phyloP scores from a whole-genome alignment of 1,140 invertebrate species.

The Nasonia longicornis region DNA sequence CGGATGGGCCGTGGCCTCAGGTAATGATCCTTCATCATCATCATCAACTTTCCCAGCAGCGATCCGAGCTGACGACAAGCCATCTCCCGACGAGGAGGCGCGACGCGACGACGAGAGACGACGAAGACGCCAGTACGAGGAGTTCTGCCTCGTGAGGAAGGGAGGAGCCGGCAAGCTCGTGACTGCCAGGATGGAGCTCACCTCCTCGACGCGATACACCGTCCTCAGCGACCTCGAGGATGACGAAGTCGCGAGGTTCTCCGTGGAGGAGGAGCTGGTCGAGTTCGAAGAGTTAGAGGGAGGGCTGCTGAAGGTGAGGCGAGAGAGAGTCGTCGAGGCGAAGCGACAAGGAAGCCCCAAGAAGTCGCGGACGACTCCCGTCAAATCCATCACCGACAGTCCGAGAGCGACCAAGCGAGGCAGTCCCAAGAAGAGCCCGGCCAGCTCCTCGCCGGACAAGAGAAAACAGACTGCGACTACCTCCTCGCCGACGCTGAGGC shows the following conservation, averaged over 20 bases:
- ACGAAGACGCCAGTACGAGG: not conserved
- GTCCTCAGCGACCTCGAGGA: conserved; percentile 1
- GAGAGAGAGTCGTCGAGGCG: conserved; percentile 54
- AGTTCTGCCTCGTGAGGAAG: conserved; percentile 20
- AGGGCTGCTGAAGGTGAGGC: conserved; percentile 70
- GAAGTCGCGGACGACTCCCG: not conserved
- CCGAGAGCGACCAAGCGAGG: not conserved
- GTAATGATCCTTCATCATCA: conserved; percentile 49
- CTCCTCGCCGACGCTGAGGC: not conserved
- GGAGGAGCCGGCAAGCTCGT: not conserved
- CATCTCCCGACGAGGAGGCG: not conserved
- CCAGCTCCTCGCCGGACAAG: not conserved
- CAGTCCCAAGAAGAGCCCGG: not conserved
- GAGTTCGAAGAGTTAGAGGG: conserved; percentile 59
- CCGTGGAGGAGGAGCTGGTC: not conserved
- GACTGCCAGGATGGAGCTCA: not conserved
- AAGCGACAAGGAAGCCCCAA: not conserved
- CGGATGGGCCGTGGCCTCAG: conserved; percentile 59
- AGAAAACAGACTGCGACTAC: not conserved
- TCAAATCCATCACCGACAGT: not conserved
- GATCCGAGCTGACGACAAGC: not conserved
- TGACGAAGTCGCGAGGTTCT: not conserved
- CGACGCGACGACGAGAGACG: not conserved
- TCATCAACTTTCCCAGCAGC: not conserved
- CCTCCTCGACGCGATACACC: not conserved